Percentiles rank a stretch among this genome's conserved stretches.
phyloP scores from a whole-genome alignment of 2,113 vertebrate genomes.

The Lipophrys pholis region DNA sequence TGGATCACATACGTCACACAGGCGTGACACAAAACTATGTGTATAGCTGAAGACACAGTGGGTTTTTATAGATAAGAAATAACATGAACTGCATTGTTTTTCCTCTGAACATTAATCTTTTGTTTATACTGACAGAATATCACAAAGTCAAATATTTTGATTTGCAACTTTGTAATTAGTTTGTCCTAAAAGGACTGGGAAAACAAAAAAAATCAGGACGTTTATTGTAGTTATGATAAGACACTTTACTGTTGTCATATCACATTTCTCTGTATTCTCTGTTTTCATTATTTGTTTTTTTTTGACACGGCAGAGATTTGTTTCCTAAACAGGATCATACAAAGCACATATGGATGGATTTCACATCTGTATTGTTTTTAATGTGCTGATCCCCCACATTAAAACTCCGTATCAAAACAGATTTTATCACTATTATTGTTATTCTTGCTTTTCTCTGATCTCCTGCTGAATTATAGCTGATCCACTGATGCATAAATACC shows the following conservation, averaged over 20 bases:
- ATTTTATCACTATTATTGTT: slow-evolving; percentile 57
- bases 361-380: slow-evolving; percentile 57
- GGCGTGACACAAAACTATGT: background rate
- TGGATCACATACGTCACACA: slow-evolving; percentile 46
- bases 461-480: slow-evolving; percentile 51
- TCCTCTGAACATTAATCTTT: no score
- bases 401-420: slow-evolving; percentile 65
- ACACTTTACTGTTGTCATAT: no score
- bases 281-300: slow-evolving; percentile 2
- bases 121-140: background rate
- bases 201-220: no score
- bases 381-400: slow-evolving; percentile 39
- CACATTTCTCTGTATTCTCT: no score
- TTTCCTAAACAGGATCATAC: slow-evolving; percentile 41
- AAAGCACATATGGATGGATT: slow-evolving; percentile 26
- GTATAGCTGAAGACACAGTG: slow-evolving; percentile 24
- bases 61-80: slow-evolving; percentile 25
- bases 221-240: no score
- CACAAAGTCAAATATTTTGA: background rate
- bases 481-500: slow-evolving; percentile 65
- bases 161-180: slow-evolving; percentile 16
- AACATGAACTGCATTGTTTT: background rate
- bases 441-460: slow-evolving; percentile 49
- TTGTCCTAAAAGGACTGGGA: background rate
- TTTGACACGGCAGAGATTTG: slow-evolving; percentile 27